A percentile compares a stretch with the other conserved stretches of the same genome.
These are phyloP conservation scores for Drosophila crucigera DNA, from an alignment of 2,888 invertebrate genomes.

Conservation along the genomic window DNA sequence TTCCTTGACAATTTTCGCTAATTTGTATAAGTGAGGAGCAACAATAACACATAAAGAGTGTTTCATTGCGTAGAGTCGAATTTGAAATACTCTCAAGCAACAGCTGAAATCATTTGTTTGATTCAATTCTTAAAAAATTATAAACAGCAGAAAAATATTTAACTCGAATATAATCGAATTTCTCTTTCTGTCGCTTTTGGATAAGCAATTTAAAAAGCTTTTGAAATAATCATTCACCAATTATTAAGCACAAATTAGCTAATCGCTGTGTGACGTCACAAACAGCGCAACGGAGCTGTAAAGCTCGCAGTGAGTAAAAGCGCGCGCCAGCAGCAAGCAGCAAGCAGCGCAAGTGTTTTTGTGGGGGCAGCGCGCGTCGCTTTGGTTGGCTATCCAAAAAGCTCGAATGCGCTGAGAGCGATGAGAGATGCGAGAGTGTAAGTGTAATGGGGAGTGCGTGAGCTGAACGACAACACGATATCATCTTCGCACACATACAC, in stretches of 20 bases:
- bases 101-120: neutral
- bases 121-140: neutral
- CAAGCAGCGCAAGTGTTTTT: conserved; percentile 42
- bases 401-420: conserved; percentile 31
- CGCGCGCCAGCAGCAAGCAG: neutral
- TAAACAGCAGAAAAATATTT: neutral
- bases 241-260: neutral
- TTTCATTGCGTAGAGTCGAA: neutral
- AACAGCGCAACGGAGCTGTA: neutral
- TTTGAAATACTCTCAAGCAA: conserved; percentile 16
- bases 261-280: conserved; percentile 3
- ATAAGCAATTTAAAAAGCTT: no score
- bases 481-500: conserved; percentile 57
- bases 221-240: neutral
- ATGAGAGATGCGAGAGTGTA: conserved; percentile 37
- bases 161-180: neutral
- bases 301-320: conserved; percentile 24
- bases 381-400: conserved; percentile 58
- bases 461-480: conserved; percentile 69
- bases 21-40: conserved; percentile 61
- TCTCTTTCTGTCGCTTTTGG: neutral
- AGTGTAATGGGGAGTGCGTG: conserved; percentile 72
- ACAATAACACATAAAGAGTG: conserved; percentile 9
- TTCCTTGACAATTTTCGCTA: conserved; percentile 74
- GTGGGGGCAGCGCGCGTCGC: conserved; percentile 47